phyloP scores from a whole-genome alignment of 2,888 invertebrate genomes.

The Reticulitermes lucifugus region DNA sequence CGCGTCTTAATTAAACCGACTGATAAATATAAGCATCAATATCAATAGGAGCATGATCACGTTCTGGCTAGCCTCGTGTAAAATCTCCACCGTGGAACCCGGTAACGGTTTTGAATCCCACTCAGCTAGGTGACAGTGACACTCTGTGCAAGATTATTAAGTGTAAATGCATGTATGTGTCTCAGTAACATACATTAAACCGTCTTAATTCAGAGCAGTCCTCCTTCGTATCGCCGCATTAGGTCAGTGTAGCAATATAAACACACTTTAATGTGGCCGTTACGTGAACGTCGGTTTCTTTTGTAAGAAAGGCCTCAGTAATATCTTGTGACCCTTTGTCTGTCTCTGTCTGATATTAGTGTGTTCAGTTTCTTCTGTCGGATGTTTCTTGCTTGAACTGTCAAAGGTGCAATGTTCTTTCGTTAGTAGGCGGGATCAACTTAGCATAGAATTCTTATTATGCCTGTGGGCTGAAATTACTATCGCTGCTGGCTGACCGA shows the following conservation, averaged over 20 bases:
- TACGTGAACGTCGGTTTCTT: background rate
- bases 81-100: background rate
- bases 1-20: background rate
- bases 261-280: background rate
- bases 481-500: too few species aligned
- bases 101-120: background rate
- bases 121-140: background rate
- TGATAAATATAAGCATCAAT: background rate
- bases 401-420: too few species aligned
- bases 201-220: background rate
- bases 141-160: background rate
- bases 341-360: too few species aligned
- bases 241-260: background rate
- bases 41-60: background rate
- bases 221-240: background rate
- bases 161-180: background rate
- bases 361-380: too few species aligned
- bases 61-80: background rate
- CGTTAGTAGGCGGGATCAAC: too few species aligned
- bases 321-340: too few species aligned
- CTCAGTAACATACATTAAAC: background rate
- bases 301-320: background rate
- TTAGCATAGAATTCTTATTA: too few species aligned
- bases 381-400: too few species aligned
- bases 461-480: too few species aligned